Percentiles rank a stretch among this genome's conserved stretches.
These are phyloP conservation scores for Ophion ventricosus DNA, from an alignment of 2,888 invertebrate genomes.

Conservation along the genomic window DNA sequence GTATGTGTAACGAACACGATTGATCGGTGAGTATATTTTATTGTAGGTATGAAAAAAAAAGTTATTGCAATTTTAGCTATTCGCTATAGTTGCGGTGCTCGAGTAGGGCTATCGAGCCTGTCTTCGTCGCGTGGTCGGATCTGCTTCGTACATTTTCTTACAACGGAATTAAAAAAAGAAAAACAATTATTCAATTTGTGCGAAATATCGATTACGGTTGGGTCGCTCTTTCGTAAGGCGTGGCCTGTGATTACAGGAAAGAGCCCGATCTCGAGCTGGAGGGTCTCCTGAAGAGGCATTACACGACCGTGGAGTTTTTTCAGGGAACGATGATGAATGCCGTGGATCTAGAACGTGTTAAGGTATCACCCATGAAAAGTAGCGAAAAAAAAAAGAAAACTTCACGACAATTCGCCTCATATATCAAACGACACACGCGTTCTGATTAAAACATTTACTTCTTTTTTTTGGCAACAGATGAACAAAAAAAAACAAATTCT, in stretches of 20 bases:
- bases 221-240: slow-evolving; percentile 80
- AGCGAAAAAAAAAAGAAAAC: slow-evolving; percentile 69
- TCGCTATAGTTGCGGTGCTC: slow-evolving; percentile 38
- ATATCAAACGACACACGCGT: slow-evolving; percentile 57
- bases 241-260: slow-evolving; percentile 91
- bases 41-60: slow-evolving; percentile 13
- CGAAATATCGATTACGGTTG: slow-evolving; percentile 54
- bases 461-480: background rate
- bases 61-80: slow-evolving; percentile 57
- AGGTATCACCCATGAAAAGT: slow-evolving; percentile 88
- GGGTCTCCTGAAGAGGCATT: slow-evolving; percentile 99
- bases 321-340: slow-evolving; percentile 99
- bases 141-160: background rate
- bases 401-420: slow-evolving; percentile 64
- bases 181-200: slow-evolving; percentile 12
- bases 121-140: background rate
- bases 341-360: slow-evolving; percentile 99
- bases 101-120: slow-evolving; percentile 63
- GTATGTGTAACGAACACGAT: slow-evolving; percentile 45
- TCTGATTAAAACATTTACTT: slow-evolving; percentile 44
- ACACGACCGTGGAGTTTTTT: slow-evolving; percentile 99
- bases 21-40: slow-evolving; percentile 56
- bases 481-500: slow-evolving; percentile 24
- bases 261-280: slow-evolving; percentile 99
- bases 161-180: background rate